Conservation (phyloP, 2,113 vertebrate genomes). For the Elephantulus edwardii region DNA sequence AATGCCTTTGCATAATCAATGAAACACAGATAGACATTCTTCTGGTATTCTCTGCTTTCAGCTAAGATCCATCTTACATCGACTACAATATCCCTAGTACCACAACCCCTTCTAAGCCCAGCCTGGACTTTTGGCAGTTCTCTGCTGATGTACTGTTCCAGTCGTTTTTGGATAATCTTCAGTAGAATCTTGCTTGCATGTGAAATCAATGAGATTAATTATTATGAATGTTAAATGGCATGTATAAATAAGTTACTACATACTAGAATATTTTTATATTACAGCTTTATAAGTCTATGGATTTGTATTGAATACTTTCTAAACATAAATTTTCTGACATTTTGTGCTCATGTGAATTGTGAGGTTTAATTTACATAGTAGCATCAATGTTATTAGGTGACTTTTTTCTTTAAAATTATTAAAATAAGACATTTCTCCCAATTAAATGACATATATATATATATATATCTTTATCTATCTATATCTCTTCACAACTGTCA, state of each 20-base stretch:
- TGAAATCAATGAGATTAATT: too few relatives aligned
- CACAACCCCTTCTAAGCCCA: too few relatives aligned
- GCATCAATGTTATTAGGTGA: not conserved
- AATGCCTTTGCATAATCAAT: too few relatives aligned
- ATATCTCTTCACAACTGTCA: conserved; percentile 11
- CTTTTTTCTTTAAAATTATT: conserved; percentile 25
- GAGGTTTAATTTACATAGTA: not conserved
- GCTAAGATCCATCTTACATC: too few relatives aligned
- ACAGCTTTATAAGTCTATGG: not conserved
- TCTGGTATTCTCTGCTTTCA: too few relatives aligned
- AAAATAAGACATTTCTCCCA: not conserved
- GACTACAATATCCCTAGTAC: too few relatives aligned
- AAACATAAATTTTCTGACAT: not conserved
- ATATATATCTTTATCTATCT: not conserved
- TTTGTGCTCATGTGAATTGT: not conserved
- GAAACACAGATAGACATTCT: too few relatives aligned
- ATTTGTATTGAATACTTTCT: not conserved
- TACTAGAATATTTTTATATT: too few relatives aligned
- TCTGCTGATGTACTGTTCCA: too few relatives aligned
- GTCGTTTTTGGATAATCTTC: too few relatives aligned
- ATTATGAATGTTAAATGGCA: not conserved
- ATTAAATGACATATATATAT: conserved; percentile 24
- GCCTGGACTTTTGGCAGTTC: too few relatives aligned
- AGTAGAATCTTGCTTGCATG: too few relatives aligned
- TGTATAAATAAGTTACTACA: not conserved